phyloP scores from a whole-genome alignment of 2,113 vertebrate species.

The Microtus montanus region DNA sequence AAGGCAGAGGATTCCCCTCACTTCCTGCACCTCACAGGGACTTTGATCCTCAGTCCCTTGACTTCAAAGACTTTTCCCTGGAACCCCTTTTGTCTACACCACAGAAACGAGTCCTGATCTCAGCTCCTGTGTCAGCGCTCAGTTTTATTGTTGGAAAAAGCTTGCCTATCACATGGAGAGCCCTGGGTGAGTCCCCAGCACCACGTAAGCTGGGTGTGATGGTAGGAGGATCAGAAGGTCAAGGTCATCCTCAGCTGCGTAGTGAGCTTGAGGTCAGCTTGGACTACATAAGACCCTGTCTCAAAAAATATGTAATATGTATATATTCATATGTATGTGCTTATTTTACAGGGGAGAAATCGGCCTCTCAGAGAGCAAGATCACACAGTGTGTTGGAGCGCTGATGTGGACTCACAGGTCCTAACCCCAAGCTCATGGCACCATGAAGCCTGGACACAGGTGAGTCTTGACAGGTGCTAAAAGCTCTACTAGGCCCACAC shows the following conservation, averaged over 20 bases:
- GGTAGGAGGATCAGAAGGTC: background rate
- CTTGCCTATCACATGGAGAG: background rate
- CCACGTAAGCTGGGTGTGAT: background rate
- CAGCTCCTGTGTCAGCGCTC: background rate
- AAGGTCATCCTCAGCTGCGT: background rate
- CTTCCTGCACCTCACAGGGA: background rate
- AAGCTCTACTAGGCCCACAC: background rate
- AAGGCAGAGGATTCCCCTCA: background rate
- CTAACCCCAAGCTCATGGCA: background rate
- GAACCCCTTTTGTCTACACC: background rate
- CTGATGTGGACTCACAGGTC: background rate
- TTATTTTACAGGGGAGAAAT: background rate
- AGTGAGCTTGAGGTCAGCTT: background rate
- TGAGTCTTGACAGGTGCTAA: background rate
- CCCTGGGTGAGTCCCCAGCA: background rate
- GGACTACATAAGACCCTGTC: background rate
- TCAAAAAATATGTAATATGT: background rate
- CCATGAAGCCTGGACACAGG: background rate
- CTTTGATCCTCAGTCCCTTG: background rate
- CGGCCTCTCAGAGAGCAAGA: background rate
- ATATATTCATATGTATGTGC: background rate
- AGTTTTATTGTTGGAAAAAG: background rate
- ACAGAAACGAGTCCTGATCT: background rate
- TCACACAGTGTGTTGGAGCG: background rate
- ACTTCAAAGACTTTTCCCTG: background rate